Base-by-base conservation (phyloP, 2,113 vertebrate genomes). In the Myxocyprinus asiaticus region DNA sequence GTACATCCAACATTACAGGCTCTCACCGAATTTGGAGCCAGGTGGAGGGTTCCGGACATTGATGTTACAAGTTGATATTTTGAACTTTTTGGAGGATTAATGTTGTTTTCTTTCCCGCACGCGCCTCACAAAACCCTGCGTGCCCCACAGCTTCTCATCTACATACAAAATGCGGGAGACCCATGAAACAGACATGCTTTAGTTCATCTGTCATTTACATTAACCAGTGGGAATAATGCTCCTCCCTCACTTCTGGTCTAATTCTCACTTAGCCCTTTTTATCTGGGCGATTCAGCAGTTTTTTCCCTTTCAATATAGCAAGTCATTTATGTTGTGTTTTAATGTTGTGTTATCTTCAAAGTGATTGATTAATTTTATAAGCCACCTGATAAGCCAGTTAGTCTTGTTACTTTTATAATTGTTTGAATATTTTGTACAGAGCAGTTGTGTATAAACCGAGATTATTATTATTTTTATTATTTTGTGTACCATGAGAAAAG, bases 71-170 rank as follows among this genome's bases (percentile, higher is more conserved):
- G 82, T 55, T 83, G 86, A 92, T 89, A 91, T 92, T 91, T 86
- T 89, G 89, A 92, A 88, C 86, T 86, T 92, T 89, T 89, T 82
- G 33, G 84, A 88, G 82, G 86, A 91, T 91, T 92, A 91, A 93
- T 91, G 89, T 83, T 91, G 90, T 90, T 93, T 92, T 87, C 88
- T 91, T 91, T 91, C 85, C 86, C 87, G 86, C 81, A 86, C 84
- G 83, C 83, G 83, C 87, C 78, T 87, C 83, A 86, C 84, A 85
- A 90, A 91, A 89, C 86, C 86, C 67, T 76, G 8, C 84, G 82
- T 86, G 85, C 81, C 73, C 86, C 79, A 80, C 84, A 81, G 87
- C 82, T 85, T 88, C 85, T 17, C 56, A 17, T 22, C 44, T 15
- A 61, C 22, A 33, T 33, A 22, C 50, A 14, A 48, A 88, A 82